A percentile compares a stretch with the other conserved stretches of the same genome.
Conservation (phyloP, 1,140 invertebrate genomes). For the Drosophila tristis region DNA sequence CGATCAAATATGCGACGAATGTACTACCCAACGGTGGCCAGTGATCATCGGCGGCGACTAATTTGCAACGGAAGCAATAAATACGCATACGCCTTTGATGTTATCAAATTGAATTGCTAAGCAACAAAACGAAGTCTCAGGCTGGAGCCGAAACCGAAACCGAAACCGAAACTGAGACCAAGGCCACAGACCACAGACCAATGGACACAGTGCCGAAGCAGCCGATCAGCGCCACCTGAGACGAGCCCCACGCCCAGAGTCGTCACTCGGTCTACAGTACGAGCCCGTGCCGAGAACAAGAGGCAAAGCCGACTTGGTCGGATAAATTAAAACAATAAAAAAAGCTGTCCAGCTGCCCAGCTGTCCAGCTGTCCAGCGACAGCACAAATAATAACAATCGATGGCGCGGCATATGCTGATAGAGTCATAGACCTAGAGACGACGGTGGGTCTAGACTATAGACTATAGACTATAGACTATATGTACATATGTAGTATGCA, state of each 20-base stretch:
- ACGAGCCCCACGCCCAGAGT: background rate
- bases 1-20: constrained; percentile 45
- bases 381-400: constrained; percentile 39
- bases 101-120: constrained; percentile 65
- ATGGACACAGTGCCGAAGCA: background rate
- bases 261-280: no score
- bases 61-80: constrained; percentile 55
- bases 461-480: background rate
- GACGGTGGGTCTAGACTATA: background rate
- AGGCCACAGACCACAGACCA: constrained; percentile 4
- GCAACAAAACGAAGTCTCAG: constrained; percentile 29
- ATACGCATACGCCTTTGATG: constrained; percentile 68
- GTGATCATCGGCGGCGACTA: constrained; percentile 5
- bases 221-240: constrained; percentile 13
- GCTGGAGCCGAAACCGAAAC: constrained; percentile 24
- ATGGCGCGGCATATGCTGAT: constrained; percentile 46
- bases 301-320: constrained; percentile 26
- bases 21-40: constrained; percentile 23
- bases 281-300: constrained; percentile 22
- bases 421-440: constrained; percentile 39
- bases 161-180: constrained; percentile 11
- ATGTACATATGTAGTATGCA: no score
- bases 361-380: constrained; percentile 26
- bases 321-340: constrained; percentile 59
- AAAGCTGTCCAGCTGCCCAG: constrained; percentile 33